These are phyloP conservation scores for Didymodactylos carnosus DNA, from an alignment of 2,888 invertebrate genomes.

Conservation along the genomic window DNA sequence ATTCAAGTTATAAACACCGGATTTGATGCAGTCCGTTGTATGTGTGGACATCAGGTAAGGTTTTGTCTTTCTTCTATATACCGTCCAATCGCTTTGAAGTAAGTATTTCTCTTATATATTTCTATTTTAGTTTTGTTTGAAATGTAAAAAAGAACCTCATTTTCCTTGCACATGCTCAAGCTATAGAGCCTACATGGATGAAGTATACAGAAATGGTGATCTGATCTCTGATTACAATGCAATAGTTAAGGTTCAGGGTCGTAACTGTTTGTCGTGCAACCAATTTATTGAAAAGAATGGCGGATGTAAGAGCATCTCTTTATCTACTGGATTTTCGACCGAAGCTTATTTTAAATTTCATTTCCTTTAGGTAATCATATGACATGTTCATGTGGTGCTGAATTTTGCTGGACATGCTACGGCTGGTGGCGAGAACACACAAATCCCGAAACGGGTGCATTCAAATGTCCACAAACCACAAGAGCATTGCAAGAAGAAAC, in stretches of 20 bases:
- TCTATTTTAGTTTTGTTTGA: not conserved
- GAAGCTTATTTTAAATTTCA: too few relatives aligned
- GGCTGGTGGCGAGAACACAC: not conserved
- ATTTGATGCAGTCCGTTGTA: not conserved
- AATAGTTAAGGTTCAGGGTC: not conserved
- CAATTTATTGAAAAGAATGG: not conserved
- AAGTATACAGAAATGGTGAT: not conserved
- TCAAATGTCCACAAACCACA: not conserved
- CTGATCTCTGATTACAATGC: not conserved
- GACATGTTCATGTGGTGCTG: constrained; percentile 1
- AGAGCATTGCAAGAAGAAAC: not conserved
- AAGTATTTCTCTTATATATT: too few relatives aligned
- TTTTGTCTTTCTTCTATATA: too few relatives aligned
- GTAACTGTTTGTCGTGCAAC: not conserved
- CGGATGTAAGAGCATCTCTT: too few relatives aligned
- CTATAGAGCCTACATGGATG: not conserved
- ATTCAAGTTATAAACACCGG: not conserved
- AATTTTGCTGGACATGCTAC: constrained; percentile 6
- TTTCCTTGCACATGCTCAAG: not conserved
- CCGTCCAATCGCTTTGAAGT: too few relatives aligned
- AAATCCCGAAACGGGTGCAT: not conserved
- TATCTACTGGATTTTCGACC: too few relatives aligned
- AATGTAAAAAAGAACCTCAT: not conserved
- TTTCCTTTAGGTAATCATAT: constrained; percentile 11
- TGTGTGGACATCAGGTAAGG: not conserved